Evolutionary conservation across 2,113 vertebrate species (phyloP), one percentile per base, ranked within the genome.

Genomic region (Henicopernis longicauda): DNA sequence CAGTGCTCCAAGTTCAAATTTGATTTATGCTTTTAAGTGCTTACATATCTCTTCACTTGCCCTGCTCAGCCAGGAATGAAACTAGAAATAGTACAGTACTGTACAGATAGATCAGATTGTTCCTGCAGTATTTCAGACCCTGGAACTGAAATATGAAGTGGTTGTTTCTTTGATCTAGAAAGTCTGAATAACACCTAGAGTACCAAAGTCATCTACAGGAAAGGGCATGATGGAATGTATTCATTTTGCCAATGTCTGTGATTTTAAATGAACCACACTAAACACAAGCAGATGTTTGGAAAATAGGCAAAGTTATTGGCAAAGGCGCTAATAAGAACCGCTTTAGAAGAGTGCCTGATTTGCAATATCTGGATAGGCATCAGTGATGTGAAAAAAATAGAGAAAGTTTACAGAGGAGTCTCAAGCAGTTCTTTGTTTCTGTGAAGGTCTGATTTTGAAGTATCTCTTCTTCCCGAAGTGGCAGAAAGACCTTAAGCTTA

Each of bases 101-200:
- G 27, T 54, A 70, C 29, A 73, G 78, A 78, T 22, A 86, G 63
- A 94, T 26, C 55, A 84, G 45, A 54, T 58, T 50, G 38, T 62
- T 89, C 73, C 84, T 82, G 47, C 47, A 61, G 23, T 40, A 26
- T 61, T 89, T 69, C 59, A 89, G 52, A 36, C 13, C 8, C 47
- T 85, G 62, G 65, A 57, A 59, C 7, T 80, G 84, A 97, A 96
- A 93, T 61, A 78, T 22, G 38, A 91, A 89, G 66, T 87, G 40
- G 19, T 65, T 87, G n/a, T 40, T 96, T 82, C 69, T 93, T 93
- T 95, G 89, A 87, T 93, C 52, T 69, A 91, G 70, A 80, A 93
- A 82, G 52, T 61, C 89, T 72, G 78, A 96, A 71, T 85, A 90
- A 82, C 91, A 96, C 89, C 81, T 89, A 82, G 47, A 85, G 44